Evolutionary conservation across 1,140 invertebrate genomes (phyloP).

Genomic region (Octopus bimaculoides): DNA sequence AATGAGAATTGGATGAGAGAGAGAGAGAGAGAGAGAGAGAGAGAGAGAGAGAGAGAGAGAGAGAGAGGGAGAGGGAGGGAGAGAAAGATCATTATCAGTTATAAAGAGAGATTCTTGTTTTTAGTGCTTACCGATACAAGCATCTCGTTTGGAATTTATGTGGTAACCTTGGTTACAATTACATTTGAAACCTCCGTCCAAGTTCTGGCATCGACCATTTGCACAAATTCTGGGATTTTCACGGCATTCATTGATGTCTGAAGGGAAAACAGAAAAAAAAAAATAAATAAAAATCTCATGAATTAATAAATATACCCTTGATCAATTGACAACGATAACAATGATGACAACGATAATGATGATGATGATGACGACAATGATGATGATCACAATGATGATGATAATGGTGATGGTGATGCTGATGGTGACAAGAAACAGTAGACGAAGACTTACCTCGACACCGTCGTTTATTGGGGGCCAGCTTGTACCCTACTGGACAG

Average conservation of each 20-base stretch:
- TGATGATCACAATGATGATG: neutral
- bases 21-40: too few species aligned
- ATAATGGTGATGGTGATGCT: conserved; percentile 26
- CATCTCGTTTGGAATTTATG: conserved; percentile 66
- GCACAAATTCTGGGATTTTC: conserved; percentile 75
- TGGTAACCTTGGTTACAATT: conserved; percentile 83
- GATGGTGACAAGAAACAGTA: conserved; percentile 49
- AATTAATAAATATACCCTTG: too few species aligned
- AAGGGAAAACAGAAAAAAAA: conserved; percentile 18
- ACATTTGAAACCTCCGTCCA: conserved; percentile 70
- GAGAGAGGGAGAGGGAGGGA: too few species aligned
- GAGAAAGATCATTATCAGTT: too few species aligned
- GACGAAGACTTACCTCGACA: conserved; percentile 60
- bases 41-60: too few species aligned
- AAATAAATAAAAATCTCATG: neutral
- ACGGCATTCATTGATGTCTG: conserved; percentile 79
- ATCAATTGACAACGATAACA: neutral
- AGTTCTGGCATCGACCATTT: conserved; percentile 60
- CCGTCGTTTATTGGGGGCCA: conserved; percentile 64
- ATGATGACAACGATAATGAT: conserved; percentile 4
- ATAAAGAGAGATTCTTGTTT: too few species aligned
- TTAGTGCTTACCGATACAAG: conserved; percentile 66
- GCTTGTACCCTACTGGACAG: conserved; percentile 68
- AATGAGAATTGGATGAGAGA: too few species aligned
- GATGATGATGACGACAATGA: conserved; percentile 4